Conservation (phyloP, 2,797 vertebrate species). For the Apodemus agrarius region DNA sequence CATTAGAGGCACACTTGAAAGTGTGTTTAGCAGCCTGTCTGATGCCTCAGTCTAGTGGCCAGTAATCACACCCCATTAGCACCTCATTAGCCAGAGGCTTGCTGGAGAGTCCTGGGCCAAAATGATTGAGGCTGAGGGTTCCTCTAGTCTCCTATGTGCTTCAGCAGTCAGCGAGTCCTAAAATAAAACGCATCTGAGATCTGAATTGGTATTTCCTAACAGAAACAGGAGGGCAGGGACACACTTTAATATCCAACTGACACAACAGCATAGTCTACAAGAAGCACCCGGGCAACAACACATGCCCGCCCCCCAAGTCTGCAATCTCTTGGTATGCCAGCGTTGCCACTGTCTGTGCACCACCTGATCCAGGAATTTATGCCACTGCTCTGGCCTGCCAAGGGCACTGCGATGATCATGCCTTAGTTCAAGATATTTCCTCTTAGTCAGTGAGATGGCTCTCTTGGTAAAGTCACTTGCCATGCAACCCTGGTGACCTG, state of each 20-base stretch:
- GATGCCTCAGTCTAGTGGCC: slow-evolving; percentile 58
- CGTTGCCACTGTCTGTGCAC: background rate
- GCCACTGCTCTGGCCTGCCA: background rate
- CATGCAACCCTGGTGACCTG: too few relatives aligned
- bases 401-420: background rate
- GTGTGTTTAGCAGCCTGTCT: slow-evolving; percentile 47
- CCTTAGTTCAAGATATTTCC: background rate
- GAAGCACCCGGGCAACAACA: background rate
- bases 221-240: background rate
- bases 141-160: background rate
- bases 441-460: background rate
- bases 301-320: background rate
- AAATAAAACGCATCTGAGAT: background rate
- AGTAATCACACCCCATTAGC: slow-evolving; percentile 72
- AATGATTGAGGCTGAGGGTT: background rate
- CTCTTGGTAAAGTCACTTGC: background rate
- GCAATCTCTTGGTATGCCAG: background rate
- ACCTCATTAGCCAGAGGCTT: slow-evolving; percentile 73
- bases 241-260: background rate
- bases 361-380: background rate
- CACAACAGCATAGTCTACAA: background rate
- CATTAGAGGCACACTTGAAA: slow-evolving; percentile 57
- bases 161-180: background rate
- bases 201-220: background rate
- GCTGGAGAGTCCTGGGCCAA: slow-evolving; percentile 19